Evolutionary conservation across 2,888 invertebrate genomes (phyloP).

Genomic region (Tribolium freemani): DNA sequence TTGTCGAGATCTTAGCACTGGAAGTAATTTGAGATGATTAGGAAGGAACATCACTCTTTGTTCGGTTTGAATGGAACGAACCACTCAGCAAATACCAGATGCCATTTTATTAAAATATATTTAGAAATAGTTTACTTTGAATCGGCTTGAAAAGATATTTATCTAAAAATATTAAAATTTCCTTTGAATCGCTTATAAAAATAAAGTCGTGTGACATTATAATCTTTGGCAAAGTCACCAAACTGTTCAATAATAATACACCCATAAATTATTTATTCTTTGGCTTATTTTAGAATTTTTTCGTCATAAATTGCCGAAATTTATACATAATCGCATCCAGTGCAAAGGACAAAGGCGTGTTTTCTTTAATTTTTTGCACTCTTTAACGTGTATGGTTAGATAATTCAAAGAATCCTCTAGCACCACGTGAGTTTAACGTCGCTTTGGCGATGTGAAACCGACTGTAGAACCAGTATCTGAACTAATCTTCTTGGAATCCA

Average conservation of each 20-base stretch:
- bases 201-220: neutral
- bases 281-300: neutral
- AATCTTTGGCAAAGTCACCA: neutral
- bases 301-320: neutral
- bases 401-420: neutral
- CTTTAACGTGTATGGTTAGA: neutral
- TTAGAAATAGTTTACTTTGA: neutral
- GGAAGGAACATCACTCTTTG: neutral
- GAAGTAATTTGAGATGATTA: constrained; percentile 8
- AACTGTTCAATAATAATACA: neutral
- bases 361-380: neutral
- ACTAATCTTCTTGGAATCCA: constrained; percentile 38
- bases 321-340: neutral
- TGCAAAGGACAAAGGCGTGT: neutral
- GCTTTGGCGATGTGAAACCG: constrained; percentile 15
- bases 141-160: neutral
- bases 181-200: neutral
- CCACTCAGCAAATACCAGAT: neutral
- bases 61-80: neutral
- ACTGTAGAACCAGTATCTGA: constrained; percentile 20
- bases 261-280: neutral
- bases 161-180: neutral
- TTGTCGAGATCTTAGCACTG: constrained; percentile 1
- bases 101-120: neutral
- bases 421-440: constrained; percentile 13